A percentile compares a stretch with the other conserved stretches of the same genome.
Conservation (phyloP, 2,888 invertebrate species). For the Cancer borealis region DNA sequence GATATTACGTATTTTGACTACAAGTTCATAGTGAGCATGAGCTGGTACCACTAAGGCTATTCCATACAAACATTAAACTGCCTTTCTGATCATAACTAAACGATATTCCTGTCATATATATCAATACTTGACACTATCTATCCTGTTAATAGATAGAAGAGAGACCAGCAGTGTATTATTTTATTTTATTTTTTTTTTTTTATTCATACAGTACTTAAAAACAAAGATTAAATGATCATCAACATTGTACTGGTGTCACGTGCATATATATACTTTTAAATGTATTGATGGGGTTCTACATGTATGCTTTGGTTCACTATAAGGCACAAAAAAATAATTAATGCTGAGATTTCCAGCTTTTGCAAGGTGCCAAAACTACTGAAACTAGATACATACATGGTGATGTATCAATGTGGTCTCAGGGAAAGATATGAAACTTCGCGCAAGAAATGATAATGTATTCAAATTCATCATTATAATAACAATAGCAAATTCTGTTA, state of each 20-base stretch:
- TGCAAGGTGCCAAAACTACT: not conserved
- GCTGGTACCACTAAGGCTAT: not conserved
- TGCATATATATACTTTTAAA: not conserved
- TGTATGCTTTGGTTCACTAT: not conserved
- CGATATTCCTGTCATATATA: not conserved
- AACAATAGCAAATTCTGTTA: not conserved
- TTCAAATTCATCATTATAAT: not conserved
- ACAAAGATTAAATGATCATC: not conserved
- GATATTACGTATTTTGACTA: not conserved
- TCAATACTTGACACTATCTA: not conserved
- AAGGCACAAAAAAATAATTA: not conserved
- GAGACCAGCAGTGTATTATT: not conserved
- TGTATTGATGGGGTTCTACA: not conserved
- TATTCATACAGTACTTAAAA: not conserved
- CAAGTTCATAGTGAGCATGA: not conserved
- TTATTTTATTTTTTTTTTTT: not conserved
- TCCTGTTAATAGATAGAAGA: not conserved
- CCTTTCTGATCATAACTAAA: not conserved
- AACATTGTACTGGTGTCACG: not conserved
- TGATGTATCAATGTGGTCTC: not conserved
- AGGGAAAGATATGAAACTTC: not conserved
- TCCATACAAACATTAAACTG: not conserved
- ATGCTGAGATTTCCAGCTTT: not conserved
- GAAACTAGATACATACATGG: not conserved
- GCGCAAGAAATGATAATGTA: not conserved